phyloP scores from a whole-genome alignment of 1,140 invertebrate species.

The Bombus pyrosoma region DNA sequence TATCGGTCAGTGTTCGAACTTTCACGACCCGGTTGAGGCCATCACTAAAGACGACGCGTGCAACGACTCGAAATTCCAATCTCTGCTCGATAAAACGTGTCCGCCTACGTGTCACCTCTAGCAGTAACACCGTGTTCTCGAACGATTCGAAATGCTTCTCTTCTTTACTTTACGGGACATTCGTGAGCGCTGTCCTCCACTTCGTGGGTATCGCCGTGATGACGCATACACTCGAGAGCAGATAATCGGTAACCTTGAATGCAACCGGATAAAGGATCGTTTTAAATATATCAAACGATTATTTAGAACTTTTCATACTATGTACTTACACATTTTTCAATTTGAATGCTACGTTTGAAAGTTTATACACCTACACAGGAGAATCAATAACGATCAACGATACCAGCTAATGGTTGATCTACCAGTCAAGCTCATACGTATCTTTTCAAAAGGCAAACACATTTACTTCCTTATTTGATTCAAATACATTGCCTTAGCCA shows the following conservation, averaged over 20 bases:
- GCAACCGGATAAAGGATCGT: conserved; percentile 9
- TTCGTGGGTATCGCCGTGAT: not conserved
- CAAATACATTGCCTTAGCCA: too few species aligned
- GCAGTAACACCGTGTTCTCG: not conserved
- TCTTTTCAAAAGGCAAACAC: too few species aligned
- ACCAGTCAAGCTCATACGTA: too few species aligned
- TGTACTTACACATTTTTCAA: not conserved
- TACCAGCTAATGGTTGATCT: too few species aligned
- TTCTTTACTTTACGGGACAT: too few species aligned
- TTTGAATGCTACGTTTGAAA: not conserved
- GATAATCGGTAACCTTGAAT: conserved; percentile 38
- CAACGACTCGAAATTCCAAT: conserved; percentile 64
- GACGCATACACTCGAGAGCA: not conserved
- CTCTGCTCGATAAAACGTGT: conserved; percentile 50
- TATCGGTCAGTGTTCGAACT: too few species aligned
- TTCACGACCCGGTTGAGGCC: not conserved
- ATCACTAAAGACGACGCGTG: conserved; percentile 40
- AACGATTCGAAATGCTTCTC: conserved; percentile 5
- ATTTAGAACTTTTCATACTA: too few species aligned
- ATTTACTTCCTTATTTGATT: too few species aligned
- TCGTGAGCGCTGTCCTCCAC: not conserved
- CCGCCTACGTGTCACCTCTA: conserved; percentile 52
- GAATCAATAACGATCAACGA: too few species aligned
- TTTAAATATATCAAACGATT: not conserved
- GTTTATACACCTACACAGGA: not conserved